Evolutionary conservation across 2,888 invertebrate genomes (phyloP), one percentile per base, ranked within the genome.

Genomic region (Patella pellucida): DNA sequence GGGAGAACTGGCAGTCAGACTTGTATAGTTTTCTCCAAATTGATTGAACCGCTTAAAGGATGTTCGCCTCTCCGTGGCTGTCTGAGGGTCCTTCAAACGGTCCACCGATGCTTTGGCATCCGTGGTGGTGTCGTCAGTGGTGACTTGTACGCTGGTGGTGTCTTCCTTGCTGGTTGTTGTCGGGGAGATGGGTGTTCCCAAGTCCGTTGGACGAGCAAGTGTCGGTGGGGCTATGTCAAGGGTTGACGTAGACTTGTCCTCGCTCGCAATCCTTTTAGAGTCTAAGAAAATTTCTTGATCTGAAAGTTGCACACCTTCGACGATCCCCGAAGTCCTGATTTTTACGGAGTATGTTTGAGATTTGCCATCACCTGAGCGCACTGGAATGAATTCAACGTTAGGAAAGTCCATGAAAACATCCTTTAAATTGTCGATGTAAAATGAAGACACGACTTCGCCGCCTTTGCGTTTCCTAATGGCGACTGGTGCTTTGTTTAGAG

Each of bases 291-390:
- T 81, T 50, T 75, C 71, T 54, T 81, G 81, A 31, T 76, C 76
- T 0, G 78, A 78, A 7, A 81, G 74, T 23, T 79, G 73, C 1
- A 78, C 76, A 1, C 81, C 81, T 41, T 81, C 81, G 9, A 81
- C 67, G 50, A 81, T 77, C 2, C 81, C 81, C 1, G 67, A 73
- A 23, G 78, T 79, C 41, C 71, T 72, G 68, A 81, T 70, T 14
- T 74, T 70, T 19, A 79, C 72, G 31, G 76, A 71, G 68, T 76
- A 78, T 51, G 19, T 52, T n/a, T 54, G n/a, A 3, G 68, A 68
- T 56, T 69, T 74, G 19, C 52, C 52, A 56, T 69, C 69, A 52
- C 19, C 52, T 15, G 51, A n/a, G 15, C 69, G 14, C 11, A 76
- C 69, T n/a, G 69, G 62, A 1, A 51, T n/a, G 51, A 76, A 31